Evolutionary conservation across 2,113 vertebrate genomes (phyloP).

Genomic region (Zapus hudsonius): DNA sequence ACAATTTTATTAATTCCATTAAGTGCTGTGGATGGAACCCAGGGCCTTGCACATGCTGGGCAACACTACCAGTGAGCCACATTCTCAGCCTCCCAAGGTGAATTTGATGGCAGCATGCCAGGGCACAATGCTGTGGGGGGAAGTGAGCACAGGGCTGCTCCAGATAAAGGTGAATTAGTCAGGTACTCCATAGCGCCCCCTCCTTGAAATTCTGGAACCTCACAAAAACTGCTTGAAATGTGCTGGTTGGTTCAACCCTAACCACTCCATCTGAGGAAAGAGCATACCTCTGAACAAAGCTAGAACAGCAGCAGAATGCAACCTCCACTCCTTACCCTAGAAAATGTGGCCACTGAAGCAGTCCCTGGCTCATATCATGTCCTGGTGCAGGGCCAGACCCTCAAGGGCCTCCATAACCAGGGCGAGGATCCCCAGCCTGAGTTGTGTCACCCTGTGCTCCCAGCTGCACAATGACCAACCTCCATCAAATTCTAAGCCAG

Average conservation of each 20-base stretch:
- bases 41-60: background rate
- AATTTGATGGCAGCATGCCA: background rate
- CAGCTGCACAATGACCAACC: background rate
- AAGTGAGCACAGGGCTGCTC: background rate
- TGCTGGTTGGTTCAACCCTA: background rate
- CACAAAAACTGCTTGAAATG: background rate
- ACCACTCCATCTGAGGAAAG: background rate
- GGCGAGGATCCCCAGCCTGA: fast-evolving
- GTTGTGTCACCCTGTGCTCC: background rate
- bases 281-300: background rate
- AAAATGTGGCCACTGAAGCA: background rate
- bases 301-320: background rate
- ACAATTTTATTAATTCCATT: no score
- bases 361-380: fast-evolving
- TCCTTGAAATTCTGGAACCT: conserved; percentile 23
- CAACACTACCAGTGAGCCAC: background rate
- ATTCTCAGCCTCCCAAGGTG: no score
- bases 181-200: background rate
- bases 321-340: background rate
- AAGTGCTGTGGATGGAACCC: background rate
- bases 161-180: background rate
- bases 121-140: fast-evolving
- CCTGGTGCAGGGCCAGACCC: background rate
- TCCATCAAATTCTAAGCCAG: background rate
- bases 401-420: background rate